phyloP scores from a whole-genome alignment of 2,888 invertebrate species.

The Microctonus hyperodae region DNA sequence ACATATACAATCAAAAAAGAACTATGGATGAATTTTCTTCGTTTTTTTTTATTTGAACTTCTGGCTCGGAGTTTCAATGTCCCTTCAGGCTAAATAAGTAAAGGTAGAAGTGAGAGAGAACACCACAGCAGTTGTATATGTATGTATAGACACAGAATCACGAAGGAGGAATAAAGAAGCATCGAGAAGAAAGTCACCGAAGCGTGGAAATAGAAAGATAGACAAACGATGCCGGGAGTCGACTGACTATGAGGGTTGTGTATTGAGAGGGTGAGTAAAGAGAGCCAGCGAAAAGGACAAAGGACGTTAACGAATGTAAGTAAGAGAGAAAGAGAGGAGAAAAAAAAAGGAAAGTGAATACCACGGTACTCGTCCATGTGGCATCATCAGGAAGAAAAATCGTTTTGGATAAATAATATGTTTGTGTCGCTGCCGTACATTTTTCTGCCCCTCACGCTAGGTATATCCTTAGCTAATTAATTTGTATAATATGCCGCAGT shows the following conservation, averaged over 20 bases:
- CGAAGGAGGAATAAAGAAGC: background rate
- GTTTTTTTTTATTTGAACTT: background rate
- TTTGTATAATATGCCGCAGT: constrained; percentile 63
- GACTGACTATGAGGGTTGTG: constrained; percentile 42
- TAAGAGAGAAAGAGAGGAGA: constrained; percentile 21
- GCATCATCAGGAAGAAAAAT: constrained; percentile 38
- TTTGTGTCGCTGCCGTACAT: constrained; percentile 48
- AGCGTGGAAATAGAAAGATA: constrained; percentile 54
- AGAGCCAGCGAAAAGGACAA: constrained; percentile 33
- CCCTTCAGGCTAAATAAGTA: background rate
- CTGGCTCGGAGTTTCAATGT: background rate
- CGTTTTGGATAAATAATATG: constrained; percentile 58
- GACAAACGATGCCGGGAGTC: constrained; percentile 50
- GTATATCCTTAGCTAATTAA: constrained; percentile 54
- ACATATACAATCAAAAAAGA: constrained; percentile 10
- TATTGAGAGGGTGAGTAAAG: constrained; percentile 19
- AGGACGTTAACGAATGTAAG: constrained; percentile 26
- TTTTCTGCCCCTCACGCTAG: background rate
- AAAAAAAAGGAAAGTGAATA: constrained; percentile 17
- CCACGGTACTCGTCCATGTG: constrained; percentile 13
- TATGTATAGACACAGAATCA: constrained; percentile 14
- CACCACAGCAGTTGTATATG: no score
- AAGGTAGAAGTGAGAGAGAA: background rate
- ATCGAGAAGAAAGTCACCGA: constrained; percentile 38
- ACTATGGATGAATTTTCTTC: background rate